These are phyloP conservation scores for Dryadula phaetusa DNA, from an alignment of 2,888 invertebrate species.

Conservation along the genomic window DNA sequence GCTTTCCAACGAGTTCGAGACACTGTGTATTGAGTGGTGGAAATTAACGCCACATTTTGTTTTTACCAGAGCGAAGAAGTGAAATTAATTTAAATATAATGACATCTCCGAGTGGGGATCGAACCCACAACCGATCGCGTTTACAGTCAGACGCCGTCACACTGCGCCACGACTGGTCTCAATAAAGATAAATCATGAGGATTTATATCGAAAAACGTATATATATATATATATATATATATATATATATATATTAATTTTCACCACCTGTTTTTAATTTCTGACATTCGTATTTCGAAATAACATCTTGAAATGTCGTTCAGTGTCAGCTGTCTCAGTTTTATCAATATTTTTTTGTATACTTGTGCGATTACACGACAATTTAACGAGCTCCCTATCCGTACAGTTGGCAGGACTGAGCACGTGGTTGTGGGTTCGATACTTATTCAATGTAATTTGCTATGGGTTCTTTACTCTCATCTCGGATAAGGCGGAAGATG, in stretches of 20 bases:
- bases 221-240: slow-evolving; percentile 24
- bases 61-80: too few relatives aligned
- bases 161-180: too few relatives aligned
- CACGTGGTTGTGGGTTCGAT: neutral
- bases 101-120: too few relatives aligned
- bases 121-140: too few relatives aligned
- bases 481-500: too few relatives aligned
- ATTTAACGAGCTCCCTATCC: slow-evolving; percentile 2
- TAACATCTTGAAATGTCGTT: slow-evolving; percentile 48
- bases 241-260: slow-evolving; percentile 33
- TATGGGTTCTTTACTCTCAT: too few relatives aligned
- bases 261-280: slow-evolving; percentile 42
- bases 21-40: too few relatives aligned
- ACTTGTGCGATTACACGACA: slow-evolving; percentile 16
- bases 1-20: too few relatives aligned
- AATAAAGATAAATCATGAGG: neutral
- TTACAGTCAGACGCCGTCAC: too few relatives aligned
- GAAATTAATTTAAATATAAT: too few relatives aligned
- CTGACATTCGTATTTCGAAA: slow-evolving; percentile 44
- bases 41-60: too few relatives aligned
- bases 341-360: slow-evolving; percentile 34
- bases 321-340: slow-evolving; percentile 41
- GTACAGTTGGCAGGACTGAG: neutral
- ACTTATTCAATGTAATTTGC: neutral
- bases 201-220: slow-evolving; percentile 24